phyloP scores from a whole-genome alignment of 2,888 invertebrate genomes.

The Argyra leucocephala region DNA sequence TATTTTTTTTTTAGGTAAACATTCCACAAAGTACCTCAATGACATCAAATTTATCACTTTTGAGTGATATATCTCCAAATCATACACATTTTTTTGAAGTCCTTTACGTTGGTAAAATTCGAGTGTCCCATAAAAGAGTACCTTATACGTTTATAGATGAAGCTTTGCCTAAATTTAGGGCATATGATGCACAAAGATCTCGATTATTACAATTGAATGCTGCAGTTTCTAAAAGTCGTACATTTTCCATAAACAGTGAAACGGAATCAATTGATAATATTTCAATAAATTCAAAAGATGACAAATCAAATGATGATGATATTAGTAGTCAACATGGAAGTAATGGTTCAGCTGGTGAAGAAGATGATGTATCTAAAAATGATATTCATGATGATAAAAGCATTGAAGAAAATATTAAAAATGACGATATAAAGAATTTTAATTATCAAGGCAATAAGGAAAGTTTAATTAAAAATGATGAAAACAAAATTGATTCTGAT shows the following conservation, averaged over 20 bases:
- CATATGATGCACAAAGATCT: slow-evolving; percentile 64
- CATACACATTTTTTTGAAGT: slow-evolving; percentile 86
- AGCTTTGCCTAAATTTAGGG: slow-evolving; percentile 72
- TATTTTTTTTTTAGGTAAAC: slow-evolving; percentile 24
- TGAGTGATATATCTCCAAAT: slow-evolving; percentile 66
- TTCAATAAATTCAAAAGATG: neutral
- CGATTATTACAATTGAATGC: slow-evolving; percentile 34
- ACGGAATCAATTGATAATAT: slow-evolving; percentile 14
- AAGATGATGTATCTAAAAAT: slow-evolving; percentile 12
- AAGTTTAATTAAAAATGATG: slow-evolving; percentile 16
- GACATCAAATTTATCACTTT: slow-evolving; percentile 39
- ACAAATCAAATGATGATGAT: neutral
- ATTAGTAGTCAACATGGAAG: neutral
- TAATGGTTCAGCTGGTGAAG: neutral
- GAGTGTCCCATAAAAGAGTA: slow-evolving; percentile 70
- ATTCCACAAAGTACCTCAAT: slow-evolving; percentile 42
- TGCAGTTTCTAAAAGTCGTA: slow-evolving; percentile 28
- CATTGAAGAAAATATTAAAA: slow-evolving; percentile 11
- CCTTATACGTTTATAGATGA: slow-evolving; percentile 85
- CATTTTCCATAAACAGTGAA: slow-evolving; percentile 38
- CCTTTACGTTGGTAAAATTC: slow-evolving; percentile 83
- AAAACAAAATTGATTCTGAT: slow-evolving; percentile 23
- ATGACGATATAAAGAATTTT: slow-evolving; percentile 12
- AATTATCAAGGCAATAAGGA: neutral
- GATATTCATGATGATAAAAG: neutral